Evolutionary conservation across 2,888 invertebrate genomes (phyloP).

Genomic region (Ctena decussata): DNA sequence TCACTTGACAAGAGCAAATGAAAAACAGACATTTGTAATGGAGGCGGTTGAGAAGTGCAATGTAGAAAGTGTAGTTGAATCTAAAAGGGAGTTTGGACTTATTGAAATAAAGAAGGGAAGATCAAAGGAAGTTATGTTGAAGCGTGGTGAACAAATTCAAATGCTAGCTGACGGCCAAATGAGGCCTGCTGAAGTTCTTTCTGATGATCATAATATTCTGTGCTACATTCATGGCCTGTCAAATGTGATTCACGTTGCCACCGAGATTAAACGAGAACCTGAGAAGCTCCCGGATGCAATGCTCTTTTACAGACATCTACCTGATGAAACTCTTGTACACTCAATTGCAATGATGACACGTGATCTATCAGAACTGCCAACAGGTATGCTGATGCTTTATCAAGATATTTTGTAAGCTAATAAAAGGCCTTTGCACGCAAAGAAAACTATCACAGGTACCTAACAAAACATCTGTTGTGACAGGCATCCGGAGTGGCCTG

Average conservation of each 20-base stretch:
- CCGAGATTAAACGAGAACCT: constrained; percentile 69
- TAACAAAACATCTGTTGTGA: too few species aligned
- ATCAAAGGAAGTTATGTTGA: constrained; percentile 65
- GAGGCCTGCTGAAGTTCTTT: constrained; percentile 47
- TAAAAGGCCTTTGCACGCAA: too few species aligned
- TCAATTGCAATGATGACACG: constrained; percentile 67
- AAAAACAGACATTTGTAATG: constrained; percentile 63
- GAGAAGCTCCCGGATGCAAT: constrained; percentile 70
- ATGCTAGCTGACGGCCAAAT: constrained; percentile 67
- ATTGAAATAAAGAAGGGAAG: constrained; percentile 68
- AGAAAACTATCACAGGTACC: too few species aligned
- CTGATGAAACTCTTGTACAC: constrained; percentile 43
- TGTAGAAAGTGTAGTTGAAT: constrained; percentile 53
- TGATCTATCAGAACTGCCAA: constrained; percentile 65
- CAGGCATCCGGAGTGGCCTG: too few species aligned
- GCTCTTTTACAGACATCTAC: constrained; percentile 53
- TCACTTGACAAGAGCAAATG: constrained; percentile 58
- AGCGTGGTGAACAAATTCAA: constrained; percentile 61
- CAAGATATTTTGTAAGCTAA: too few species aligned
- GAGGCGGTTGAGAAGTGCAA: constrained; percentile 63
- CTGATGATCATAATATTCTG: constrained; percentile 55
- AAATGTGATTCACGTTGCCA: constrained; percentile 63
- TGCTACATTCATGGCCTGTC: constrained; percentile 58
- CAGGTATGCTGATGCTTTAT: constrained; percentile 62
- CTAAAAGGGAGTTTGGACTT: constrained; percentile 52